A percentile compares a stretch with the other conserved stretches of the same genome.
These are phyloP conservation scores for Yponomeuta cagnagella DNA, from an alignment of 2,888 invertebrate genomes.

Conservation along the genomic window DNA sequence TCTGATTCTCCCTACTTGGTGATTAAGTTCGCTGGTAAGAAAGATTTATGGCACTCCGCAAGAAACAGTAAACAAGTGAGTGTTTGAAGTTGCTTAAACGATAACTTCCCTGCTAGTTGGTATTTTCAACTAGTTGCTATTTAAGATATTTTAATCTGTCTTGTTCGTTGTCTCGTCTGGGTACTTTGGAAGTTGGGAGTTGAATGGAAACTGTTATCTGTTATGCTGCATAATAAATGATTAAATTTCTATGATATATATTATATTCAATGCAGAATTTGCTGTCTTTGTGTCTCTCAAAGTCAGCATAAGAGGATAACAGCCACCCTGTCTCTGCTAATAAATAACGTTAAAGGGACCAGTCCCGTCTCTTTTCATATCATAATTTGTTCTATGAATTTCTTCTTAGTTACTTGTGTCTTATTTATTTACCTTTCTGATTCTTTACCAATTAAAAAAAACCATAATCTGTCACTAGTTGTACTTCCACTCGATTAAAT, in stretches of 20 bases:
- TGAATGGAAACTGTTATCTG: background rate
- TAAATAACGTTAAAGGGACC: no score
- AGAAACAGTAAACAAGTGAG: conserved; percentile 53
- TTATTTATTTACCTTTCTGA: no score
- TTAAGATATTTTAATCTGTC: conserved; percentile 56
- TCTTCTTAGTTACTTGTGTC: no score
- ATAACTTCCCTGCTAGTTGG: conserved; percentile 43
- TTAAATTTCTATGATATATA: background rate
- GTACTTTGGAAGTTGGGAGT: background rate
- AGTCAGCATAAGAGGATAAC: no score
- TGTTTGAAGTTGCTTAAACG: conserved; percentile 56
- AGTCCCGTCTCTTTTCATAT: no score
- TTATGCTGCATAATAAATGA: background rate
- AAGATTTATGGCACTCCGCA: conserved; percentile 61
- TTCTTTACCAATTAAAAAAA: no score
- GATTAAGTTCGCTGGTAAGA: conserved; percentile 33
- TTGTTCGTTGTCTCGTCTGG: conserved; percentile 21
- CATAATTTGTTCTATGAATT: no score
- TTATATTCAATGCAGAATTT: background rate
- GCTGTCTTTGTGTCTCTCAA: background rate
- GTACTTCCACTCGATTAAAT: no score
- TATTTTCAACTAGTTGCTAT: conserved; percentile 39
- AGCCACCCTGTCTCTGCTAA: no score
- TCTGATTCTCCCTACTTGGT: background rate
- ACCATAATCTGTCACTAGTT: no score